These are phyloP conservation scores for Drosophila biarmipes DNA, from an alignment of 1,140 invertebrate genomes.

Conservation along the genomic window DNA sequence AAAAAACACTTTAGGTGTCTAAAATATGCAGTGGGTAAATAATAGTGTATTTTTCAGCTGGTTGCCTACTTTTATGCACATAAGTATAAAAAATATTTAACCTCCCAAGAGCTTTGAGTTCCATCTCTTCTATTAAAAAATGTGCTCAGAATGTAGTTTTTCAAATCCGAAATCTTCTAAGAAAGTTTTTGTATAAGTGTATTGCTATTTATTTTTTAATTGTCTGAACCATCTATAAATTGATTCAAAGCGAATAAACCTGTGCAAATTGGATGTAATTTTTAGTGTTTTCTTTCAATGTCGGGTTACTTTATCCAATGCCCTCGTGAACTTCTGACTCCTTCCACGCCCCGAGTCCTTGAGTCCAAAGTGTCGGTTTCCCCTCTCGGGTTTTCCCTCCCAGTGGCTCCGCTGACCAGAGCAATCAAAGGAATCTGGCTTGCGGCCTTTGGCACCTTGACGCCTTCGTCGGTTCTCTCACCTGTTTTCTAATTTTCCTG, in stretches of 20 bases:
- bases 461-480: constrained; percentile 27
- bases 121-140: too few relatives aligned
- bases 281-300: not conserved
- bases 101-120: too few relatives aligned
- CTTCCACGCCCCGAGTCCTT: not conserved
- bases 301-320: not conserved
- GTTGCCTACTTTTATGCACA: too few relatives aligned
- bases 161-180: too few relatives aligned
- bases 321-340: not conserved
- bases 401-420: not conserved
- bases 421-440: constrained; percentile 37
- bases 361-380: constrained; percentile 1
- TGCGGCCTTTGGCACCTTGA: constrained; percentile 36
- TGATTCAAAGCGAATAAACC: not conserved
- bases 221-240: not conserved
- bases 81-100: too few relatives aligned
- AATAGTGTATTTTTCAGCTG: too few relatives aligned
- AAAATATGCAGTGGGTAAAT: too few relatives aligned
- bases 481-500: constrained; percentile 45
- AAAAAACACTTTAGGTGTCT: too few relatives aligned
- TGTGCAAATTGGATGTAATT: not conserved
- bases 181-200: too few relatives aligned
- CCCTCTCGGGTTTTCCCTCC: not conserved
- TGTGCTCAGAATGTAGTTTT: too few relatives aligned
- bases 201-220: not conserved